Conservation (phyloP, 2,888 invertebrate species). For the Lamellibrachia columna region DNA sequence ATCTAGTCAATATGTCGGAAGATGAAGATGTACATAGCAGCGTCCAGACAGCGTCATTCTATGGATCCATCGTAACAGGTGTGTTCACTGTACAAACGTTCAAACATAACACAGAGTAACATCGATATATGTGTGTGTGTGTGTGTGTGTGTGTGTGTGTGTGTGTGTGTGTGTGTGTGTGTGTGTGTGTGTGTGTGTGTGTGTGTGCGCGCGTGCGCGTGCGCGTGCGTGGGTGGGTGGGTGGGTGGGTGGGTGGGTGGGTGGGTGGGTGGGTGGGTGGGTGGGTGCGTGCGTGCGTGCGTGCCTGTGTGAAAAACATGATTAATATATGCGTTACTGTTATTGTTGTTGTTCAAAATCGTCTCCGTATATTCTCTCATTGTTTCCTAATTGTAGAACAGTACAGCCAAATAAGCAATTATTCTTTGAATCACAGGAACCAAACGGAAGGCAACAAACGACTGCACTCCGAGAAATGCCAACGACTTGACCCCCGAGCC, state of each 20-base stretch:
- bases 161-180: no score
- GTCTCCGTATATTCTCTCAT: neutral
- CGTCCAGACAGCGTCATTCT: neutral
- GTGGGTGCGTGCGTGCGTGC: neutral
- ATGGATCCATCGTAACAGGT: neutral
- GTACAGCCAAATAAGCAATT: neutral
- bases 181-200: neutral
- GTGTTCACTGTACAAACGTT: neutral
- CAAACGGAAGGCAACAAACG: neutral
- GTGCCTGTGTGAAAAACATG: neutral
- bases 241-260: neutral
- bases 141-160: neutral
- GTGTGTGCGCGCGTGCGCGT: neutral
- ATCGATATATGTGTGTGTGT: neutral
- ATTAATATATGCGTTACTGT: neutral
- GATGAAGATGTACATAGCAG: neutral
- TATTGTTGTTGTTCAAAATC: no score
- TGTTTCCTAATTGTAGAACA: neutral
- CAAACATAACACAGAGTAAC: neutral
- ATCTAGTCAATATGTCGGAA: neutral
- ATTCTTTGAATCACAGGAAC: neutral
- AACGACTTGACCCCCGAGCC: neutral
- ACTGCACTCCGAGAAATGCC: neutral
- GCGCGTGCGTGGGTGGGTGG: neutral
- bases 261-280: neutral